Conservation (phyloP, 2,113 vertebrate species). For the Sinocyclocheilus rhinocerous region DNA sequence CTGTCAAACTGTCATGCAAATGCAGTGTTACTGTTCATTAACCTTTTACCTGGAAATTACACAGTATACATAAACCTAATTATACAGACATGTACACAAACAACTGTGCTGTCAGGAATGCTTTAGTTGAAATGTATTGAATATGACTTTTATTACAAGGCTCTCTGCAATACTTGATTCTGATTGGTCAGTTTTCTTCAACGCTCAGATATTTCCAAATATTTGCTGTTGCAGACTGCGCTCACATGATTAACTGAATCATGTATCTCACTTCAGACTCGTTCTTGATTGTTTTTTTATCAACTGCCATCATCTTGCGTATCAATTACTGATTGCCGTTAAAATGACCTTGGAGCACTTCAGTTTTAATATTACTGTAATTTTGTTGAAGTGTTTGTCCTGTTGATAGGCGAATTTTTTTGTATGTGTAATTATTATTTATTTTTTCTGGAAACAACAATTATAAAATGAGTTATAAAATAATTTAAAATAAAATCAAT, state of each 20-base stretch:
- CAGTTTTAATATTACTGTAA: too few species aligned
- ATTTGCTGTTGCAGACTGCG: neutral
- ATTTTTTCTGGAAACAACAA: too few species aligned
- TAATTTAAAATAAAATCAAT: too few species aligned
- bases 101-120: neutral
- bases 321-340: neutral
- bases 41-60: constrained; percentile 7
- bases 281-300: neutral
- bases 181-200: neutral
- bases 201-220: neutral
- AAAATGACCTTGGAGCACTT: too few species aligned
- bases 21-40: constrained; percentile 11
- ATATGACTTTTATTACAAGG: constrained; percentile 1
- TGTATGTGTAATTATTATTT: too few species aligned
- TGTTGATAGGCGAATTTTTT: too few species aligned
- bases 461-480: too few species aligned
- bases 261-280: neutral
- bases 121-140: neutral
- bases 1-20: neutral
- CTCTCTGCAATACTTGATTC: neutral
- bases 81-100: neutral
- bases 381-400: too few species aligned
- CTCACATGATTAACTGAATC: neutral
- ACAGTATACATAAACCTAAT: constrained; percentile 4
- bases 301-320: neutral